These are phyloP conservation scores for Novumbra hubbsi DNA, from an alignment of 2,797 vertebrate species.

Conservation along the genomic window DNA sequence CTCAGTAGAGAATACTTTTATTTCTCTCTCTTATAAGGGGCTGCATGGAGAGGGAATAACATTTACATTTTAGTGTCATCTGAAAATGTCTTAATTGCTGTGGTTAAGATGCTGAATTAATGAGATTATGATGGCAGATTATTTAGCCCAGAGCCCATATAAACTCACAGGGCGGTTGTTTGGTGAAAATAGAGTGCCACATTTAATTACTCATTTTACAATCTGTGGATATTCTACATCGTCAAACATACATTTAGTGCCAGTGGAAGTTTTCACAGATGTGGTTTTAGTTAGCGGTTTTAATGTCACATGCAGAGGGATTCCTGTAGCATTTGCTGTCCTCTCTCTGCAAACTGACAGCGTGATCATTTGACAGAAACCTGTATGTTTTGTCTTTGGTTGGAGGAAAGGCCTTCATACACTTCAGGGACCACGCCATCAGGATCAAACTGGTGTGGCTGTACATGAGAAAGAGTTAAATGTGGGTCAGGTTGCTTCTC, in stretches of 20 bases:
- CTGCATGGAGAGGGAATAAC: constrained; percentile 62
- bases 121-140: constrained; percentile 75
- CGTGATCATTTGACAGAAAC: not conserved
- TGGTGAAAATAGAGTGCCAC: constrained; percentile 46
- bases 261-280: constrained; percentile 36
- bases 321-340: not conserved
- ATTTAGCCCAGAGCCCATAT: constrained; percentile 45
- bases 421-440: not conserved
- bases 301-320: not conserved
- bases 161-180: constrained; percentile 30
- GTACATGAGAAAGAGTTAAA: too few relatives aligned
- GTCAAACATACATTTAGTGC: constrained; percentile 40
- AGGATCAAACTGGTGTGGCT: too few relatives aligned
- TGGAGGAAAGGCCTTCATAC: not conserved
- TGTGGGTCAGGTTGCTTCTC: too few relatives aligned
- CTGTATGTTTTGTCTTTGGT: not conserved
- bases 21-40: constrained; percentile 34
- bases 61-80: constrained; percentile 78
- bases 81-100: constrained; percentile 79
- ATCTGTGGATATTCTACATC: constrained; percentile 54
- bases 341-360: not conserved
- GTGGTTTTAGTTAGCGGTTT: constrained; percentile 9
- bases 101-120: constrained; percentile 77
- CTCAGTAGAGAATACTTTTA: constrained; percentile 49
- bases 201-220: constrained; percentile 64